phyloP scores from a whole-genome alignment of 2,888 invertebrate genomes.

The Torymus texanus region DNA sequence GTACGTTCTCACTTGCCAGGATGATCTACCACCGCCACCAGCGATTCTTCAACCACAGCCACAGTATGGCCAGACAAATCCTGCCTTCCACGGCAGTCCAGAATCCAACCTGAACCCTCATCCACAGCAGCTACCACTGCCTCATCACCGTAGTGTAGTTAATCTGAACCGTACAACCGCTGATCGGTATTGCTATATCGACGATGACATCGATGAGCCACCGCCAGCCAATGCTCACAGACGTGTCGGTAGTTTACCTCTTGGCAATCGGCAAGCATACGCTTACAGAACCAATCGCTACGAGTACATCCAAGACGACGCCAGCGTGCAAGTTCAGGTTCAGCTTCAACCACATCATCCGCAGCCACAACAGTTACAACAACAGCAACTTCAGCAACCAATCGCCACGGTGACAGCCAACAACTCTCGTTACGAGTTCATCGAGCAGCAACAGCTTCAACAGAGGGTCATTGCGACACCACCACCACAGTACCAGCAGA shows the following conservation, averaged over 20 bases:
- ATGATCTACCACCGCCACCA: conserved; percentile 61
- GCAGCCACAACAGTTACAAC: conserved; percentile 59
- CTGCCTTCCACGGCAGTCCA: conserved; percentile 65
- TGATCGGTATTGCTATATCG: conserved; percentile 55
- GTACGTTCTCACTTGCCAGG: conserved; percentile 10
- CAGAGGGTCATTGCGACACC: conserved; percentile 62
- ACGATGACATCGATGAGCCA: conserved; percentile 36
- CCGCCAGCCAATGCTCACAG: conserved; percentile 12
- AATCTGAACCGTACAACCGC: conserved; percentile 26
- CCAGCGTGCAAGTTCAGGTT: conserved; percentile 60
- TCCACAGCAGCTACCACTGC: not conserved
- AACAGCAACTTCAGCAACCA: conserved; percentile 44
- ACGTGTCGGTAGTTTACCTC: conserved; percentile 46
- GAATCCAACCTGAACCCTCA: conserved; percentile 45
- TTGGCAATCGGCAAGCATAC: conserved; percentile 27
- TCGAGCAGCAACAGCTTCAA: conserved; percentile 65
- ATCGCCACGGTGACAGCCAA: not conserved
- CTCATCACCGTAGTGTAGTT: conserved; percentile 17
- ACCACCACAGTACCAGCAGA: conserved; percentile 57
- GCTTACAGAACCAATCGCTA: conserved; percentile 63
- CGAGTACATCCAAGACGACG: conserved; percentile 69
- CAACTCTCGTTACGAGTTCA: conserved; percentile 67
- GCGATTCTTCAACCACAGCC: conserved; percentile 52
- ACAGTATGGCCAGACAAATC: conserved; percentile 67
- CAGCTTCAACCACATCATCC: conserved; percentile 60